Percentiles rank a stretch among this genome's conserved stretches.
These are phyloP conservation scores for Xestia c-nigrum DNA, from an alignment of 2,888 invertebrate species.

Conservation along the genomic window DNA sequence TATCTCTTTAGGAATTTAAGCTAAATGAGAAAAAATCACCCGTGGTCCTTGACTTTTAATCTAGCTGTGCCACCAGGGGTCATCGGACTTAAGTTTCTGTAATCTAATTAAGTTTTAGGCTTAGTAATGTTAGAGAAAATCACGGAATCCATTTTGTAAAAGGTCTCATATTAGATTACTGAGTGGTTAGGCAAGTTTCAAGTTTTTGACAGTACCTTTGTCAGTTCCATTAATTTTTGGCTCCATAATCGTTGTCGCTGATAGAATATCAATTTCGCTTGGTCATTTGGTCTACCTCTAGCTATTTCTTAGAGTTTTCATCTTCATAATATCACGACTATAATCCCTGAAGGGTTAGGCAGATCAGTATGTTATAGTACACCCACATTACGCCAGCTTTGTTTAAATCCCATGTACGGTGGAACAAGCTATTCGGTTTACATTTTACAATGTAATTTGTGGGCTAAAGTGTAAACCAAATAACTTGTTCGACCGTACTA, in stretches of 20 bases:
- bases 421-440: too few species aligned
- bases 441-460: too few species aligned
- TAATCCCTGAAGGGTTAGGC: not conserved
- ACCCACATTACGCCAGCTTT: not conserved
- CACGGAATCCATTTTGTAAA: not conserved
- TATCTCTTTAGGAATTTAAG: constrained; percentile 20
- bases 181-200: not conserved
- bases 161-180: not conserved
- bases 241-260: not conserved
- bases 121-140: not conserved
- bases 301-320: not conserved
- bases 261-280: not conserved
- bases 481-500: too few species aligned
- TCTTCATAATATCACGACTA: not conserved
- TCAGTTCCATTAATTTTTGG: not conserved
- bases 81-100: not conserved
- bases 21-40: constrained; percentile 31
- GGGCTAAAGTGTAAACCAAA: too few species aligned
- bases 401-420: not conserved
- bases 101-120: not conserved
- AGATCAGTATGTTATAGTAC: not conserved
- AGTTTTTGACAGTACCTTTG: not conserved
- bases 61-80: not conserved
- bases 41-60: constrained; percentile 17
- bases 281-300: not conserved